phyloP scores from a whole-genome alignment of 1,140 invertebrate genomes.

The Euborellia annulipes region DNA sequence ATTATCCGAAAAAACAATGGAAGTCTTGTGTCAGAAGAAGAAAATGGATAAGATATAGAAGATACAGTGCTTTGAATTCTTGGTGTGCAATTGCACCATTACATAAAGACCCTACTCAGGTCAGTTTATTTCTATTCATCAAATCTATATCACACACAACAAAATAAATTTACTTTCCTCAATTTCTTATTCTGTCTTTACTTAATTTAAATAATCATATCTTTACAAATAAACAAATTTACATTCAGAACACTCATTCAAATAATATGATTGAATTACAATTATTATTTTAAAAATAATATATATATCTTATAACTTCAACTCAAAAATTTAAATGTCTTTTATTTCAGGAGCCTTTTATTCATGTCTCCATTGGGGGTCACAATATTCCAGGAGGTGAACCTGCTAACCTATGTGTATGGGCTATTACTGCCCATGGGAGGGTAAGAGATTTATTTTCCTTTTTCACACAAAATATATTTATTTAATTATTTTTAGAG shows the following conservation, averaged over 20 bases:
- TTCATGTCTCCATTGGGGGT: constrained; percentile 72
- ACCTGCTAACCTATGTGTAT: constrained; percentile 59
- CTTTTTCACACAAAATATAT: neutral
- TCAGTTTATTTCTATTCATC: too few relatives aligned
- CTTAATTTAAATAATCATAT: too few relatives aligned
- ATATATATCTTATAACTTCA: too few relatives aligned
- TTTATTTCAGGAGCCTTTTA: constrained; percentile 48
- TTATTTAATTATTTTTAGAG: constrained; percentile 9
- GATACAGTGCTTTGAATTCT: constrained; percentile 74
- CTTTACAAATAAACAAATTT: too few relatives aligned
- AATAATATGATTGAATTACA: too few relatives aligned
- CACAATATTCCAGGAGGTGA: constrained; percentile 58
- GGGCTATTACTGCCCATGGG: constrained; percentile 81
- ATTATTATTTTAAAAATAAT: constrained; percentile 3
- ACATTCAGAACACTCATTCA: too few relatives aligned
- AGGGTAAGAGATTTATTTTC: constrained; percentile 35
- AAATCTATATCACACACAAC: too few relatives aligned
- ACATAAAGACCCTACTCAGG: constrained; percentile 73
- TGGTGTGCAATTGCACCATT: constrained; percentile 82
- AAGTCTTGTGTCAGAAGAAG: constrained; percentile 77
- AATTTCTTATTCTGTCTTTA: too few relatives aligned
- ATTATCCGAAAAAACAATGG: constrained; percentile 67
- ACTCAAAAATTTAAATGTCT: too few relatives aligned
- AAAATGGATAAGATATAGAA: constrained; percentile 73
- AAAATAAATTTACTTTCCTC: too few relatives aligned